Conservation (phyloP, 2,888 invertebrate genomes). For the Sinentomon sp. region DNA sequence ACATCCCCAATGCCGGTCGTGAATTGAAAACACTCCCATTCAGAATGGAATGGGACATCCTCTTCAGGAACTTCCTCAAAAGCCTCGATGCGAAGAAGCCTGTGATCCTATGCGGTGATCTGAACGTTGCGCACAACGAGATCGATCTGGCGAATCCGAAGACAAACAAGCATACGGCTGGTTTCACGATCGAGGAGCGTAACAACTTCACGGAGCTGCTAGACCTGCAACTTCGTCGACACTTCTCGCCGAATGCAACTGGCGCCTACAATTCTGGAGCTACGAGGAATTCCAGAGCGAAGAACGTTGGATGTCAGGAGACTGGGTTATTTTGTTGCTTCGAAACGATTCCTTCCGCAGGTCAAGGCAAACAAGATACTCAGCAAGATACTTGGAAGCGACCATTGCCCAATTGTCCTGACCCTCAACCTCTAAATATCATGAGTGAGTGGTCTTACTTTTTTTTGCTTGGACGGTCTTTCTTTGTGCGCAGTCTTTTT, state of each 20-base stretch:
- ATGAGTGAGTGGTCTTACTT: no score
- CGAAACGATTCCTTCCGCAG: slow-evolving; percentile 41
- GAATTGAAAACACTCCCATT: slow-evolving; percentile 61
- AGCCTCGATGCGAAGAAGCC: slow-evolving; percentile 64
- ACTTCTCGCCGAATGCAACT: slow-evolving; percentile 52
- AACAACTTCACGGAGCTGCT: slow-evolving; percentile 66
- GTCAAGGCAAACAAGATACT: slow-evolving; percentile 66
- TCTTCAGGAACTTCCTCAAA: slow-evolving; percentile 47
- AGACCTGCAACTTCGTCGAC: slow-evolving; percentile 34
- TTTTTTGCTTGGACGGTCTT: no score
- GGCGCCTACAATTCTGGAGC: slow-evolving; percentile 79
- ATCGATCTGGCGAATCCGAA: slow-evolving; percentile 88
- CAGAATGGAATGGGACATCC: slow-evolving; percentile 65
- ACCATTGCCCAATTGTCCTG: slow-evolving; percentile 78
- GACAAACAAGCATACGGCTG: slow-evolving; percentile 68
- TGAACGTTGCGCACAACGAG: slow-evolving; percentile 88
- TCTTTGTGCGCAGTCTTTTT: no score
- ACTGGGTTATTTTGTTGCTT: slow-evolving; percentile 79
- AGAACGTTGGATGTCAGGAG: slow-evolving; percentile 89
- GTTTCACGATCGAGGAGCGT: slow-evolving; percentile 83
- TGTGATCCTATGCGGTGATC: slow-evolving; percentile 80
- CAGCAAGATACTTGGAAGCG: slow-evolving; percentile 59
- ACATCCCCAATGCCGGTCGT: slow-evolving; percentile 81
- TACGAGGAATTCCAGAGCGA: slow-evolving; percentile 66
- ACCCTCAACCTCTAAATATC: slow-evolving; percentile 33